These are phyloP conservation scores for Coendou prehensilis DNA, from an alignment of 2,797 vertebrate genomes.

Conservation along the genomic window DNA sequence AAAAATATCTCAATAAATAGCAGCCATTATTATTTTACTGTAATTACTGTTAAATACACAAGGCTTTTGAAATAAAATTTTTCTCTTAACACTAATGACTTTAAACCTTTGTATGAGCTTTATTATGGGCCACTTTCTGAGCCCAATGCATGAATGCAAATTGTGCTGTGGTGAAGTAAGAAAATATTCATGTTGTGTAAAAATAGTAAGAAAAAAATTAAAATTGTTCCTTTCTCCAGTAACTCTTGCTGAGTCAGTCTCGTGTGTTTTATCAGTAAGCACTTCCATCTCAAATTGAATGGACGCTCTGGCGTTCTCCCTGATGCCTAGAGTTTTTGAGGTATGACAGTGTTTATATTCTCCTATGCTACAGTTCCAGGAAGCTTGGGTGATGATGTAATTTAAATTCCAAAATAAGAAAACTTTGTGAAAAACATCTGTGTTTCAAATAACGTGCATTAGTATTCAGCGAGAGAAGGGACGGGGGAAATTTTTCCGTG, in stretches of 20 bases:
- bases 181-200: not conserved
- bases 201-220: slow-evolving; percentile 40
- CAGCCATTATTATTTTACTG: not conserved
- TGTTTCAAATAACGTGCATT: slow-evolving; percentile 40
- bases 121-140: not conserved
- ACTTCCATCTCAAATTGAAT: slow-evolving; percentile 4
- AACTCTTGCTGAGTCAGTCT: not conserved
- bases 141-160: not conserved
- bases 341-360: not conserved
- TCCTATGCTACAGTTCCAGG: not conserved
- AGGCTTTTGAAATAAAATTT: slow-evolving; percentile 23
- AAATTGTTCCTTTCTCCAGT: not conserved
- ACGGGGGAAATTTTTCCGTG: not conserved
- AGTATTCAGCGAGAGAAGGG: not conserved
- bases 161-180: not conserved
- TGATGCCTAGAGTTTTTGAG: not conserved
- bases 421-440: slow-evolving; percentile 27
- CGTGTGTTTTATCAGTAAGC: not conserved
- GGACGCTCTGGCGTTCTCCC: not conserved
- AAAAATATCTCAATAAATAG: not conserved
- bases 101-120: not conserved
- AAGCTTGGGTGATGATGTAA: slow-evolving; percentile 3
- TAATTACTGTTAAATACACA: slow-evolving; percentile 1
- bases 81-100: slow-evolving; percentile 21
- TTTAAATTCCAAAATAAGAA: slow-evolving; percentile 55